Evolutionary conservation across 2,888 invertebrate genomes (phyloP).

Genomic region (Phortica magna): DNA sequence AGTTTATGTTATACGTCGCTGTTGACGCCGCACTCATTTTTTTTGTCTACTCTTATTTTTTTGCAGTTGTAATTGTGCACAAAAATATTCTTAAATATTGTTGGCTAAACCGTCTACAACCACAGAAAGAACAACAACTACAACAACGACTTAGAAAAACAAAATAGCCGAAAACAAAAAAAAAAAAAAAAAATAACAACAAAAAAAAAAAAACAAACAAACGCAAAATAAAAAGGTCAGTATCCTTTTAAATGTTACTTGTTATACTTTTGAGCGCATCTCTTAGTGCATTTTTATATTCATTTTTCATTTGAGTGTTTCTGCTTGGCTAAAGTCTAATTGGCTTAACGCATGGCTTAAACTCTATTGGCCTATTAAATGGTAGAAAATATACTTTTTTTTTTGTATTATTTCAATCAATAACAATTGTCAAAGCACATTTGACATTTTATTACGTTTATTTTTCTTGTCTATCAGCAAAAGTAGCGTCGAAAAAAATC

Average conservation of each 20-base stretch:
- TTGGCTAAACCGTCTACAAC: background rate
- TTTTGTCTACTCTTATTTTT: conserved; percentile 1
- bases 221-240: conserved; percentile 36
- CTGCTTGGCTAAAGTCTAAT: background rate
- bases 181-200: conserved; percentile 47
- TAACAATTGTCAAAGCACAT: background rate
- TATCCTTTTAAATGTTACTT: conserved; percentile 33
- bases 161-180: conserved; percentile 35
- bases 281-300: background rate
- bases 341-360: background rate
- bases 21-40: conserved; percentile 15
- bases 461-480: background rate
- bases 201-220: conserved; percentile 36
- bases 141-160: background rate
- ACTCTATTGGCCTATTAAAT: too few relatives aligned
- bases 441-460: conserved; percentile 1
- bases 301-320: background rate
- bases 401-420: too few relatives aligned
- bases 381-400: too few relatives aligned
- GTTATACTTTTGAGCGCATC: background rate
- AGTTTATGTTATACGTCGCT: background rate
- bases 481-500: background rate
- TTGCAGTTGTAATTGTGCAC: conserved; percentile 27
- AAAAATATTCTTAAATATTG: conserved; percentile 1
- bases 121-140: background rate